These are phyloP conservation scores for Merluccius polli DNA, from an alignment of 2,797 vertebrate genomes.

Conservation along the genomic window DNA sequence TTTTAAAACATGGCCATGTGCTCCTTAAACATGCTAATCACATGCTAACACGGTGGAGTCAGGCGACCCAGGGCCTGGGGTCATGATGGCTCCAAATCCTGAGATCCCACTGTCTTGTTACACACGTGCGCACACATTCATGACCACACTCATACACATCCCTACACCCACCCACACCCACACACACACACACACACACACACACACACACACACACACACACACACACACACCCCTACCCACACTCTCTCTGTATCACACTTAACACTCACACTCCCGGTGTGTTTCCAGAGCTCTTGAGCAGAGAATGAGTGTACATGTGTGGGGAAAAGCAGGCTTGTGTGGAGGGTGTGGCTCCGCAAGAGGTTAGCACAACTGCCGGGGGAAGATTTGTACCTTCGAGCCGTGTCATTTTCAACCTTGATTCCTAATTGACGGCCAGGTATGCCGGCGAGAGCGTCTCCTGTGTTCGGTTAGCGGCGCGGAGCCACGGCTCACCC, in stretches of 20 bases:
- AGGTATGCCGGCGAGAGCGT: conserved; percentile 41
- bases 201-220: conserved; percentile 11
- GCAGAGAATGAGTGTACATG: conserved; percentile 34
- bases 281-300: conserved; percentile 17
- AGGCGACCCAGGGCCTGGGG: not conserved
- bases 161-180: not conserved
- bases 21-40: conserved; percentile 52
- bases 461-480: conserved; percentile 62
- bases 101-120: conserved; percentile 23
- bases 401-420: conserved; percentile 51
- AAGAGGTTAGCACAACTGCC: conserved; percentile 44
- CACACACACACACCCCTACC: conserved; percentile 5
- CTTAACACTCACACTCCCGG: conserved; percentile 23
- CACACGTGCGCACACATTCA: not conserved
- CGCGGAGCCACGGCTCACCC: not conserved
- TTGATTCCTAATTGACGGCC: conserved; percentile 53
- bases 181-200: conserved; percentile 14
- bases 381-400: conserved; percentile 38
- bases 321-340: conserved; percentile 27
- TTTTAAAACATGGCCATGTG: conserved; percentile 27
- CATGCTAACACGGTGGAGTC: conserved; percentile 63
- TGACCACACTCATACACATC: not conserved
- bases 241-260: conserved; percentile 14
- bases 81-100: not conserved
- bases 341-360: conserved; percentile 61